A percentile compares a stretch with the other conserved stretches of the same genome.
phyloP scores from a whole-genome alignment of 2,888 invertebrate species.

The Heteromyza rotundicornis region DNA sequence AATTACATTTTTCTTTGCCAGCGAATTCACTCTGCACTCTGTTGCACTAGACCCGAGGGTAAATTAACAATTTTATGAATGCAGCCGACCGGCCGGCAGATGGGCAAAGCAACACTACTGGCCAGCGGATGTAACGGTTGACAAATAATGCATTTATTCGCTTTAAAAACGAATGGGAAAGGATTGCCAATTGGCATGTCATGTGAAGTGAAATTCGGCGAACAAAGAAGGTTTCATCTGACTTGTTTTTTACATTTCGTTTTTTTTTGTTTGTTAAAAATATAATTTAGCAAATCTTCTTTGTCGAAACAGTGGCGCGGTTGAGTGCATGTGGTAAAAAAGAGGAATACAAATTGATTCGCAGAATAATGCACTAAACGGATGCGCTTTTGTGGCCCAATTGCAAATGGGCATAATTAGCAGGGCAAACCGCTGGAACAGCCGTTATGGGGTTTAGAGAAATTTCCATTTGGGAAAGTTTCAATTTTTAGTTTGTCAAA shows the following conservation, averaged over 20 bases:
- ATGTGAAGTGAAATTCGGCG: conserved; percentile 11
- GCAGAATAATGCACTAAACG: conserved; percentile 31
- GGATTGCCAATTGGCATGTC: conserved; percentile 12
- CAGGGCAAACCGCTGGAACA: conserved; percentile 30
- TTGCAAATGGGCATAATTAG: too few species aligned
- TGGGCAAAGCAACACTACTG: too few species aligned
- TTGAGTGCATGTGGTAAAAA: conserved; percentile 24
- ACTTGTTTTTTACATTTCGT: conserved; percentile 1
- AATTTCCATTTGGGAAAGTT: background rate
- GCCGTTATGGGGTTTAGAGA: background rate
- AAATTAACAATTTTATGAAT: conserved; percentile 11
- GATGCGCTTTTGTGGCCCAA: conserved; percentile 24
- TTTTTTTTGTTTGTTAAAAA: conserved; percentile 13
- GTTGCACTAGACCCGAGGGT: background rate
- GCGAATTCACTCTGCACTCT: background rate
- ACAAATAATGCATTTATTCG: conserved; percentile 49
- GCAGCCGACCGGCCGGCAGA: conserved; percentile 13
- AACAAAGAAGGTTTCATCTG: conserved; percentile 21
- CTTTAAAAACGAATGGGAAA: background rate
- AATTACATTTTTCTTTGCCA: conserved; percentile 41
- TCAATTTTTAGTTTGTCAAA: too few species aligned
- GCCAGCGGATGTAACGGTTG: conserved; percentile 59
- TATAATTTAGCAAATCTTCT: conserved; percentile 2
- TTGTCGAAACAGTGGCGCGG: conserved; percentile 24
- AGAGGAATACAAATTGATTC: conserved; percentile 27